Evolutionary conservation across 1,140 invertebrate genomes (phyloP).

Genomic region (Meloidogyne floridensis): DNA sequence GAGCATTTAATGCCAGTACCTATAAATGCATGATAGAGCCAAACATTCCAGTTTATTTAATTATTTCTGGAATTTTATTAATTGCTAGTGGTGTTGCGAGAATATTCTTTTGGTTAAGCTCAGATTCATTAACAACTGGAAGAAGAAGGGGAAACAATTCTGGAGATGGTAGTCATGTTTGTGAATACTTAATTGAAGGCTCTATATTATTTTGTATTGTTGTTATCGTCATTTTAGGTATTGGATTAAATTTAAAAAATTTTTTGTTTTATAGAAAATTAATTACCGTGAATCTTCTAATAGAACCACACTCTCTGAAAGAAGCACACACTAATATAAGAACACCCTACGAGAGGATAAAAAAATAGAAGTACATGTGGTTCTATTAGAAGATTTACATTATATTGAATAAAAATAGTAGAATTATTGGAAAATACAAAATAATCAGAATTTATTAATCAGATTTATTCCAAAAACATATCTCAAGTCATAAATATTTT

Average conservation of each 20-base stretch:
- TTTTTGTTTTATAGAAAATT: too few species aligned
- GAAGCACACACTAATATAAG: too few species aligned
- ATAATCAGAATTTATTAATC: too few species aligned
- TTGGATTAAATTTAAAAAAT: background rate
- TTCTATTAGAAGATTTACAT: too few species aligned
- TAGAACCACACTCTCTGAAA: too few species aligned
- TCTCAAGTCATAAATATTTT: too few species aligned
- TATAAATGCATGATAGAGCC: conserved; percentile 43
- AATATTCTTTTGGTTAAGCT: conserved; percentile 20
- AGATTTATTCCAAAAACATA: too few species aligned
- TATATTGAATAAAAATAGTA: too few species aligned
- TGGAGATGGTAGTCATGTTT: conserved; percentile 10
- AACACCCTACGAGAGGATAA: too few species aligned
- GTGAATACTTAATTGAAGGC: conserved; percentile 39
- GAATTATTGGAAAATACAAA: too few species aligned
- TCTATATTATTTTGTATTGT: conserved; percentile 35
- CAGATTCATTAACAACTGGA: background rate
- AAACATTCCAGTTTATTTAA: conserved; percentile 44
- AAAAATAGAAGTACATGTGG: too few species aligned
- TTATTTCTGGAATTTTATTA: conserved; percentile 36
- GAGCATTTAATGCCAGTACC: conserved; percentile 35
- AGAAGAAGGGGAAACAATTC: conserved; percentile 13
- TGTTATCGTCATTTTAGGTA: conserved; percentile 40
- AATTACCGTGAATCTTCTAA: too few species aligned
- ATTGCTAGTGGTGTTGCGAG: conserved; percentile 37